Evolutionary conservation across 2,797 vertebrate genomes (phyloP).

Genomic region (Mormyrops attenuatus): DNA sequence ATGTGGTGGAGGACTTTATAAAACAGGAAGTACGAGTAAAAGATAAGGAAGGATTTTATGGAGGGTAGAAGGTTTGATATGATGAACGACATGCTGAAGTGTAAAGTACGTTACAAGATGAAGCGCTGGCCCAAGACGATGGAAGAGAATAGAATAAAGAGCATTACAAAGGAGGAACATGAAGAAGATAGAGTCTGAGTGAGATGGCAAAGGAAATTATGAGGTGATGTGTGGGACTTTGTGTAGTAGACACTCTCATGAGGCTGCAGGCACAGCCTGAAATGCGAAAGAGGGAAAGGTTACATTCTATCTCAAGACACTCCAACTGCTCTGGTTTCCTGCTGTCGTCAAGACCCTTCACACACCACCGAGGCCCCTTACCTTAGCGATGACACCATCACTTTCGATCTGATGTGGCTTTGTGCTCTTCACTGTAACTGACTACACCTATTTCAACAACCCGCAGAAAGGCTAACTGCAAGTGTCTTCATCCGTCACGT

Average conservation of each 20-base stretch:
- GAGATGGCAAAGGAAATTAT: background rate
- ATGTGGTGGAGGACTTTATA: background rate
- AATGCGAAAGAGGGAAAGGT: background rate
- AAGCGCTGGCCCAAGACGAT: background rate
- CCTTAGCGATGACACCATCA: background rate
- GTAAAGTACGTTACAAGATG: background rate
- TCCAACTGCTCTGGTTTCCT: slow-evolving; percentile 34
- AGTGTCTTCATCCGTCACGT: background rate
- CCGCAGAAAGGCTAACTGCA: background rate
- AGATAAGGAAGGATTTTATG: background rate
- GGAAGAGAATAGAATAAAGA: background rate
- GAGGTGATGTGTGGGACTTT: background rate
- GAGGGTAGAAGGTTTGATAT: background rate
- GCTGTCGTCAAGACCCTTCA: slow-evolving; percentile 22
- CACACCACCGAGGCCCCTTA: background rate
- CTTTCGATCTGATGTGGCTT: background rate
- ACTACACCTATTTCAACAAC: background rate
- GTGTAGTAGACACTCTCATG: background rate
- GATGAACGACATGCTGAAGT: background rate
- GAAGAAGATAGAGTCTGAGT: background rate
- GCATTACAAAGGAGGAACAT: background rate
- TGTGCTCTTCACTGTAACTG: background rate
- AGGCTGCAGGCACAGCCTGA: background rate
- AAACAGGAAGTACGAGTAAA: background rate
- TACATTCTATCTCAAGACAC: slow-evolving; percentile 27